Percentiles rank a stretch among this genome's conserved stretches.
Conservation (phyloP, 2,797 vertebrate species). For the Gambelia wislizenii region DNA sequence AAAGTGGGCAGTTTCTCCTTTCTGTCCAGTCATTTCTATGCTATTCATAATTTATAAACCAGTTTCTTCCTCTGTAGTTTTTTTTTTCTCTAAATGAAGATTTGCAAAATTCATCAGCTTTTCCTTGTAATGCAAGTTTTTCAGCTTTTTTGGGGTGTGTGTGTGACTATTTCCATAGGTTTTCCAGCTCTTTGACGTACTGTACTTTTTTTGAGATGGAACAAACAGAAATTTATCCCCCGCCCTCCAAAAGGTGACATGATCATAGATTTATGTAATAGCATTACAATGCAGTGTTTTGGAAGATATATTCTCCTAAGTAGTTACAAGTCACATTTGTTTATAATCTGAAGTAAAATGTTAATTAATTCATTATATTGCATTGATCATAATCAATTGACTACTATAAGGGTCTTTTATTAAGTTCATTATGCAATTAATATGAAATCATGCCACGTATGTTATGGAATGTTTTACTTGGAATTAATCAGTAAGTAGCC, state of each 20-base stretch:
- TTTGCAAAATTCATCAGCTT: background rate
- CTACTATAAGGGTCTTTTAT: background rate
- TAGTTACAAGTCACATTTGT: background rate
- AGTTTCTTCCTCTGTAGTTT: background rate
- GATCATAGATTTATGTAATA: background rate
- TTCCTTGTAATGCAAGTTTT: background rate
- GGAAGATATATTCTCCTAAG: background rate
- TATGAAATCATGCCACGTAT: slow-evolving; percentile 29
- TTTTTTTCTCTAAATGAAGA: background rate
- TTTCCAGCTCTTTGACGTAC: background rate
- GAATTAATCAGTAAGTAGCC: background rate
- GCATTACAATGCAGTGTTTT: background rate
- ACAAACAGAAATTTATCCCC: background rate
- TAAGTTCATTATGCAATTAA: slow-evolving; percentile 34
- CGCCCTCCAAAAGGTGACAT: background rate
- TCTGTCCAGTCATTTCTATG: background rate
- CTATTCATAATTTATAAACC: background rate
- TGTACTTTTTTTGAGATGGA: background rate
- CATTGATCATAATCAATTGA: slow-evolving; percentile 16
- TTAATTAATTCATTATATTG: slow-evolving; percentile 6
- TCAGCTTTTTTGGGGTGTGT: no score
- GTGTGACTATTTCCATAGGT: background rate
- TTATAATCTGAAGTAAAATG: background rate
- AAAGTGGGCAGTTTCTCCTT: no score
- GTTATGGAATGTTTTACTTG: background rate